Evolutionary conservation across 2,797 vertebrate species (phyloP).

Genomic region (Phataginus tricuspis): DNA sequence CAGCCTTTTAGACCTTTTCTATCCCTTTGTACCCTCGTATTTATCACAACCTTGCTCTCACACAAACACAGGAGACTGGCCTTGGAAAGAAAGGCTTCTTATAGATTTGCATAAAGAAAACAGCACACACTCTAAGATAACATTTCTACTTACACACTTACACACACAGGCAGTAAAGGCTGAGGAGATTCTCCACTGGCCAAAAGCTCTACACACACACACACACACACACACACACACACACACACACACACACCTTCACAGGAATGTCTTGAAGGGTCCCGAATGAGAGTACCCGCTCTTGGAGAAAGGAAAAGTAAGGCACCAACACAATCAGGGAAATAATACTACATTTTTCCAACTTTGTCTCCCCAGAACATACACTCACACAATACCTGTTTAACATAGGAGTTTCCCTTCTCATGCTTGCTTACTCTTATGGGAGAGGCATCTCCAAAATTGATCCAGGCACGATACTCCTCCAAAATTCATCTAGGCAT

Average conservation of each 20-base stretch:
- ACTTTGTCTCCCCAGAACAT: neutral
- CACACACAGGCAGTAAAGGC: neutral
- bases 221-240: neutral
- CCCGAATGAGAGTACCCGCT: neutral
- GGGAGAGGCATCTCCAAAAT: neutral
- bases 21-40: neutral
- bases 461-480: neutral
- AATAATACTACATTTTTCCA: neutral
- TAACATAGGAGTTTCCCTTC: neutral
- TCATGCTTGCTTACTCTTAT: neutral
- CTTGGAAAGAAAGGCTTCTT: conserved; percentile 17
- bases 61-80: neutral
- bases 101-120: conserved; percentile 32
- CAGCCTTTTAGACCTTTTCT: neutral
- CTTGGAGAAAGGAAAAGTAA: neutral
- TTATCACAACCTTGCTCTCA: neutral
- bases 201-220: neutral
- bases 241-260: neutral
- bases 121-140: neutral
- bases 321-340: neutral
- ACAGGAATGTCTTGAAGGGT: neutral
- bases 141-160: neutral
- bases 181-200: neutral
- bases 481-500: neutral
- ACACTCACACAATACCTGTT: neutral